Base-by-base conservation (phyloP, 2,888 invertebrate species). In the Lampropteryx suffumata region DNA sequence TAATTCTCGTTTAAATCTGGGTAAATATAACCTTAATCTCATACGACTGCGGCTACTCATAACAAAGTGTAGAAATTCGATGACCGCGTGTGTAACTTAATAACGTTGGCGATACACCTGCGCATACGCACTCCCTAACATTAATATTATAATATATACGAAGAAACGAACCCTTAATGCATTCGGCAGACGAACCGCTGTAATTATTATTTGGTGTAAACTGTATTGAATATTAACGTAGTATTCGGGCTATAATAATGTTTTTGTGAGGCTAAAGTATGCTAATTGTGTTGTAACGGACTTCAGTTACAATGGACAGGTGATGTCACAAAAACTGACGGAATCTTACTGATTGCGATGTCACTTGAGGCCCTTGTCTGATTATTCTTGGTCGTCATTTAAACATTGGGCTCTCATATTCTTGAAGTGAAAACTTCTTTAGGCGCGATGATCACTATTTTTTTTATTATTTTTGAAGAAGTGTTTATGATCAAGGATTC, bases 161-260 rank as follows among this genome's bases (percentile, higher is more conserved):
- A 72, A 69, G 75, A 79, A 79, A 69, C 65, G 77, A 71, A 73
- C 78, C 81, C 78, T 34, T 79, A 81, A 82, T 80, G 76, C 79
- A 79, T 80, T 80, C 80, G 76, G 72, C 76, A 74, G 82, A 82
- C 72, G 78, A 75, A 79, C 76, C 73, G 67, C 65, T 61, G 79
- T 86, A 86, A 84, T 89, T 84, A 88, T 84, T 81, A 84, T 88
- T 88, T 83, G 81, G 87, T 87, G 84, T 82, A 85, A 87, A 85
- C 73, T 41, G 85, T 85, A 89, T 86, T 82, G 85, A 84, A 85
- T 84, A 83, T 84, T 84, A 81, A 81, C 9, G 72, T 66, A 58
- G 70, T 74, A 76, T 78, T 72, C 76, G 81, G 80, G 73, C 69
- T 77, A 75, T 69, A 69, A 71, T 76, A 77, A 80, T 79, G 71